A percentile compares a stretch with the other conserved stretches of the same genome.
Evolutionary conservation across 2,888 invertebrate species (phyloP).

Genomic region (Iselma pallidipennis): DNA sequence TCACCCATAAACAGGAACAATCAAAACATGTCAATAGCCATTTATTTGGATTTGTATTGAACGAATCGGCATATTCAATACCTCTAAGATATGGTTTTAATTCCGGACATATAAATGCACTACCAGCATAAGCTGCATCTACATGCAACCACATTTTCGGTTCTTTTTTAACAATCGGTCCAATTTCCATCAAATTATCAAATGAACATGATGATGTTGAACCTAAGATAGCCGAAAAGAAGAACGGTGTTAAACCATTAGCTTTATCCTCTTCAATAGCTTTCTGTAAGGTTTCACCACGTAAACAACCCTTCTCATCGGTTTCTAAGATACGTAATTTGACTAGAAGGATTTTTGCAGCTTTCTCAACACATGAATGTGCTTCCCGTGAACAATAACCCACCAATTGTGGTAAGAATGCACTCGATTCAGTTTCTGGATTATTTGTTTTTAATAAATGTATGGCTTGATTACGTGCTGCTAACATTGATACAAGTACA

Average conservation of each 20-base stretch:
- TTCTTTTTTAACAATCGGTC: conserved; percentile 67
- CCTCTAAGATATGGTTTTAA: conserved; percentile 68
- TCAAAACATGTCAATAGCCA: conserved; percentile 86
- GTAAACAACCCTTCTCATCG: conserved; percentile 68
- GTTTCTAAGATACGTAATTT: conserved; percentile 73
- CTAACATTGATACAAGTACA: conserved; percentile 75
- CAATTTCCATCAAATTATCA: conserved; percentile 78
- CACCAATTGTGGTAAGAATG: conserved; percentile 74
- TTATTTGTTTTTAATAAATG: conserved; percentile 63
- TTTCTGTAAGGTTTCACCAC: conserved; percentile 65
- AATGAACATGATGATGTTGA: conserved; percentile 84
- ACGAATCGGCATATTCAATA: conserved; percentile 78
- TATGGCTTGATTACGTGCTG: conserved; percentile 75
- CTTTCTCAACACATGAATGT: conserved; percentile 78
- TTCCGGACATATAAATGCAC: conserved; percentile 84
- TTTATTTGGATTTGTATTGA: conserved; percentile 89
- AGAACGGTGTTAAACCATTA: conserved; percentile 79
- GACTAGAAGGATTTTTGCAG: conserved; percentile 76
- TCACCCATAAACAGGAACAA: conserved; percentile 84
- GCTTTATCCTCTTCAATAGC: conserved; percentile 73
- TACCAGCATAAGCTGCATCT: conserved; percentile 87
- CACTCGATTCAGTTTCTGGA: conserved; percentile 65
- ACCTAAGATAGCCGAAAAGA: conserved; percentile 80
- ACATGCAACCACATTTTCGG: conserved; percentile 83
- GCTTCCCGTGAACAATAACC: conserved; percentile 76